These are phyloP conservation scores for Coenonympha glycerion DNA, from an alignment of 2,888 invertebrate genomes.

Conservation along the genomic window DNA sequence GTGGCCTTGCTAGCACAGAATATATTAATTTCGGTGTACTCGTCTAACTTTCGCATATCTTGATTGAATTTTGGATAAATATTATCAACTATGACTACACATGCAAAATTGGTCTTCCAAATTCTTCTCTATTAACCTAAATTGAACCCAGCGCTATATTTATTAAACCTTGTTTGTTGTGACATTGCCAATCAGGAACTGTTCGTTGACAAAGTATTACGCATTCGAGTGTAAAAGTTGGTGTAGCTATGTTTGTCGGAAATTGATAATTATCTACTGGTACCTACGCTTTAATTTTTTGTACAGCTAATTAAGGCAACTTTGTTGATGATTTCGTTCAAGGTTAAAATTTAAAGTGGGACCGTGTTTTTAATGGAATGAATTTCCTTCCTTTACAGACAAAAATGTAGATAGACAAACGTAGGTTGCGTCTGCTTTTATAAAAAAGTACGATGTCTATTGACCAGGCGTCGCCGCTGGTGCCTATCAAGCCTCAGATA, in stretches of 20 bases:
- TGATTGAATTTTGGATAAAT: no score
- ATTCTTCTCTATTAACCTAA: constrained; percentile 57
- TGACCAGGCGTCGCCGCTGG: constrained; percentile 71
- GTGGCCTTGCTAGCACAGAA: no score
- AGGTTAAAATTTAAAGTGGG: neutral
- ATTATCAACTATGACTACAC: no score
- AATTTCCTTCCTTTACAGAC: constrained; percentile 53
- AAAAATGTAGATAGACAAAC: constrained; percentile 68
- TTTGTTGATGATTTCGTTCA: constrained; percentile 47
- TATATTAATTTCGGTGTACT: no score
- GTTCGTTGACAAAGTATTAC: constrained; percentile 39
- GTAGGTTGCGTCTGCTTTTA: constrained; percentile 52
- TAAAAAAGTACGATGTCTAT: constrained; percentile 68
- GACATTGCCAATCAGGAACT: constrained; percentile 38
- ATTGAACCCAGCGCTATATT: constrained; percentile 49
- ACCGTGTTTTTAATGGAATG: constrained; percentile 11
- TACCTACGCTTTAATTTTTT: constrained; percentile 10
- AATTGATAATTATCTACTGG: constrained; percentile 12
- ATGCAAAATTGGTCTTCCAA: constrained; percentile 24
- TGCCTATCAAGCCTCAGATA: constrained; percentile 72
- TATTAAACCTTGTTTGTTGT: constrained; percentile 45
- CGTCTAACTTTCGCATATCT: no score
- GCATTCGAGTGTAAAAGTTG: constrained; percentile 33
- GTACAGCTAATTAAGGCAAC: constrained; percentile 35
- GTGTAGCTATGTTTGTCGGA: constrained; percentile 35